Evolutionary conservation across 2,113 vertebrate species (phyloP).

Genomic region (Scartelaos histophorus): DNA sequence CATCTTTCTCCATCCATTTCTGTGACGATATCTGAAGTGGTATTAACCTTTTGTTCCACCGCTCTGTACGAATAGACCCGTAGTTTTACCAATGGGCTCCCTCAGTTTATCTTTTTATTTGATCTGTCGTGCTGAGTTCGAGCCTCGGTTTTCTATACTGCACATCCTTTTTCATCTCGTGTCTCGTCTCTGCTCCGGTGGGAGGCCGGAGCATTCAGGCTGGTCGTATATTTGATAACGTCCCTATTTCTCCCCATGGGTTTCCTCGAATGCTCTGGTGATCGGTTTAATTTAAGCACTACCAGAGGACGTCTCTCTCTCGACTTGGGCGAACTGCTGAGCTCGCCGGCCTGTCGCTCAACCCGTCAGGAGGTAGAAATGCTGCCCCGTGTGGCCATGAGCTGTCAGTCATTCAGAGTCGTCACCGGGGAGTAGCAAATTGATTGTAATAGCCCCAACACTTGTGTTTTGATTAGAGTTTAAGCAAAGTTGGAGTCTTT

Average conservation of each 20-base stretch:
- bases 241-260: conserved; percentile 11
- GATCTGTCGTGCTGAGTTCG: conserved; percentile 54
- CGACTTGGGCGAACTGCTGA: conserved; percentile 66
- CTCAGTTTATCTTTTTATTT: conserved; percentile 60
- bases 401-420: conserved; percentile 60
- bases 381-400: conserved; percentile 23
- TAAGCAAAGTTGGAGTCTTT: neutral
- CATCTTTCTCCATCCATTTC: conserved; percentile 54
- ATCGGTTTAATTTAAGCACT: conserved; percentile 57
- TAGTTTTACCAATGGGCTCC: conserved; percentile 39
- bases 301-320: conserved; percentile 27
- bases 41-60: conserved; percentile 71
- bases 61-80: conserved; percentile 55
- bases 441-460: conserved; percentile 33
- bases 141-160: conserved; percentile 54
- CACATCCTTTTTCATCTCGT: conserved; percentile 42
- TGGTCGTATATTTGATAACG: conserved; percentile 16
- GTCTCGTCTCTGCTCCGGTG: conserved; percentile 8
- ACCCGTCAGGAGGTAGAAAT: conserved; percentile 28
- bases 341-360: conserved; percentile 38
- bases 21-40: conserved; percentile 61
- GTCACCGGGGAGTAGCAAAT: conserved; percentile 40
- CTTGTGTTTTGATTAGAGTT: conserved; percentile 33
- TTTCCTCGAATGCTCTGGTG: conserved; percentile 39
- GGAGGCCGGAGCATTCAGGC: conserved; percentile 6